Base-by-base conservation (phyloP, 2,888 invertebrate species). In the Psococerastis gibbosa region DNA sequence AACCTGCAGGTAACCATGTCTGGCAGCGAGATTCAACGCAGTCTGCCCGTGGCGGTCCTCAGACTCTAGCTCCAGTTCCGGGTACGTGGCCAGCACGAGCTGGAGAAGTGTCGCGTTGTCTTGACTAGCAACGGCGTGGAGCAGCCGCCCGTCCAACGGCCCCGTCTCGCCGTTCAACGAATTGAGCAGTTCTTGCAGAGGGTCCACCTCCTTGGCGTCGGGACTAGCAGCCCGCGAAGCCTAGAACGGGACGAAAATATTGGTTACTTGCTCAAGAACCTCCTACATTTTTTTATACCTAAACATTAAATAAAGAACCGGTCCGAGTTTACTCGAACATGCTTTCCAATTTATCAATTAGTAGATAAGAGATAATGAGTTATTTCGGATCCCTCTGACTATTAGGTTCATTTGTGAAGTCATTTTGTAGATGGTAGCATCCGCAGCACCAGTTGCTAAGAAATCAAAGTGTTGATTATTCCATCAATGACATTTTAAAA, bases 41-140 rank as follows among this genome's bases (percentile, higher is more conserved):
- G 87, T 84, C 59, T 89, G 84, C 3, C 88, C 88, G 46, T 80
- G 75, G 17, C 75, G 68, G 57, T 88, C 84, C 32, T 69, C 67
- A 1, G 72, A 68, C 51, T 75, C 78, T 16, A 75, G 58, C 42
- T 67, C 65, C 2, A 66, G 66, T 49, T 65, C 65, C 33, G 64
- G 62, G 52, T 70, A 70, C 41, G 71, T 45, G 56, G 78, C 72
- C 18, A 79, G 56, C 2, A 78, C 66, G 20, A 72, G 63, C 46
- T 71, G 68, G 13, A 83, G 61, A 1, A 78, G 60, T 35, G 73
- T 71, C 27, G 76, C 73, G 50, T 82, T 79, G 1, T 82, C 84
- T 54, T 74, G 77, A 45, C 78, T 73, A 5, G 82, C 78, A 22
- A 85, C 65, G 42, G 78, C 79, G 57, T 83, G 82, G 22, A 87